phyloP scores from a whole-genome alignment of 2,888 invertebrate genomes.

The Stenichneumon culpator region DNA sequence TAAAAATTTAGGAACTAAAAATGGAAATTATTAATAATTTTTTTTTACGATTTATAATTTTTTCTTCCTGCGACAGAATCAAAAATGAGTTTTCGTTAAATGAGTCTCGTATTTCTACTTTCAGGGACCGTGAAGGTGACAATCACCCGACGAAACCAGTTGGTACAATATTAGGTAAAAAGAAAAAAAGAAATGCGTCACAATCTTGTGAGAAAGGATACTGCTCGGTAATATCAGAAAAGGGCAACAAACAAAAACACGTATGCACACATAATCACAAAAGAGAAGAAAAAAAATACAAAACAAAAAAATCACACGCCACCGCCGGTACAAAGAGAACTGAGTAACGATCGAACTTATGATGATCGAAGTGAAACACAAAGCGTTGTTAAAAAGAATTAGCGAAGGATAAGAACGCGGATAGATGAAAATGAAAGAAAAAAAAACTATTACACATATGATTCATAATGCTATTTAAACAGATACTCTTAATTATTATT shows the following conservation, averaged over 20 bases:
- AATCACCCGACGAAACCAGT: slow-evolving; percentile 82
- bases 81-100: neutral
- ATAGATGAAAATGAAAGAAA: slow-evolving; percentile 27
- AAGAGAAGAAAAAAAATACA: slow-evolving; percentile 2
- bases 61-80: neutral
- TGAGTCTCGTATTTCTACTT: slow-evolving; percentile 69
- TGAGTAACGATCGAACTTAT: slow-evolving; percentile 48
- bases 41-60: neutral
- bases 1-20: neutral
- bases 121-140: slow-evolving; percentile 84
- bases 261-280: slow-evolving; percentile 44
- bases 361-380: slow-evolving; percentile 43
- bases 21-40: neutral
- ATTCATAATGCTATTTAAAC: slow-evolving; percentile 45
- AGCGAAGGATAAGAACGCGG: slow-evolving; percentile 46
- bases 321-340: slow-evolving; percentile 69
- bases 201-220: slow-evolving; percentile 40
- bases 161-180: slow-evolving; percentile 79
- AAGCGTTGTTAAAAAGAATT: slow-evolving; percentile 32
- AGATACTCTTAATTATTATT: slow-evolving; percentile 54
- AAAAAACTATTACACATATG: slow-evolving; percentile 54
- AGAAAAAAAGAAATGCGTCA: slow-evolving; percentile 33
- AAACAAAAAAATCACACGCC: slow-evolving; percentile 59
- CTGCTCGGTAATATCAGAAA: slow-evolving; percentile 39
- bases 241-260: slow-evolving; percentile 48